Percentiles rank a stretch among this genome's conserved stretches.
phyloP scores from a whole-genome alignment of 2,797 vertebrate species.

The Malurus splendens region DNA sequence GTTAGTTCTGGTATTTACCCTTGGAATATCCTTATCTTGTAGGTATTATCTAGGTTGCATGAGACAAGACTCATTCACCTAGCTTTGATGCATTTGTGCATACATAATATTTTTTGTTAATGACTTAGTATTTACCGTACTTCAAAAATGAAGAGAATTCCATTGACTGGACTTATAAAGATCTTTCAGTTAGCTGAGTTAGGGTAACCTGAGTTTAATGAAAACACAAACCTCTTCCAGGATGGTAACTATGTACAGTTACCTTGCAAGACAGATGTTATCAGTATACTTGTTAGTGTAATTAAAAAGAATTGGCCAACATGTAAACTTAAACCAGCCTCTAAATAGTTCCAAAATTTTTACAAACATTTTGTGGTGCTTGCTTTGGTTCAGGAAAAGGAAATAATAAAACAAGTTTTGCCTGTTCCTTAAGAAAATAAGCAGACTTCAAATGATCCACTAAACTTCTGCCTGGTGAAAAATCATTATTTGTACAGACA shows the following conservation, averaged over 20 bases:
- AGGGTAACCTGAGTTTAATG: neutral
- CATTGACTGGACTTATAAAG: neutral
- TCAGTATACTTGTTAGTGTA: neutral
- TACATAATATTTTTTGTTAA: neutral
- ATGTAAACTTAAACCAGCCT: neutral
- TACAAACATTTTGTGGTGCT: neutral
- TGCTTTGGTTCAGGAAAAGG: neutral
- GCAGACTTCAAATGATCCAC: neutral
- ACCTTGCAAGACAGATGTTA: neutral
- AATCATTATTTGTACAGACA: neutral
- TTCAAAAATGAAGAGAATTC: neutral
- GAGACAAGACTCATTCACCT: neutral
- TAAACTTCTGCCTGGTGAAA: neutral
- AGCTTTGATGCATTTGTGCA: neutral
- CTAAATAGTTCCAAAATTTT: neutral
- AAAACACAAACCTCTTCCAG: neutral
- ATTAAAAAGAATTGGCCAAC: neutral
- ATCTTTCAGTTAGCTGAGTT: neutral
- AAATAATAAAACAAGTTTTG: neutral
- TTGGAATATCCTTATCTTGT: neutral
- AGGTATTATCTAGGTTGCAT: neutral
- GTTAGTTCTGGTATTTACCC: neutral
- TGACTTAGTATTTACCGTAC: neutral
- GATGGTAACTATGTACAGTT: neutral
- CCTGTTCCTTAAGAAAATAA: neutral